phyloP scores from a whole-genome alignment of 1,140 invertebrate species.

The Lerema accius region DNA sequence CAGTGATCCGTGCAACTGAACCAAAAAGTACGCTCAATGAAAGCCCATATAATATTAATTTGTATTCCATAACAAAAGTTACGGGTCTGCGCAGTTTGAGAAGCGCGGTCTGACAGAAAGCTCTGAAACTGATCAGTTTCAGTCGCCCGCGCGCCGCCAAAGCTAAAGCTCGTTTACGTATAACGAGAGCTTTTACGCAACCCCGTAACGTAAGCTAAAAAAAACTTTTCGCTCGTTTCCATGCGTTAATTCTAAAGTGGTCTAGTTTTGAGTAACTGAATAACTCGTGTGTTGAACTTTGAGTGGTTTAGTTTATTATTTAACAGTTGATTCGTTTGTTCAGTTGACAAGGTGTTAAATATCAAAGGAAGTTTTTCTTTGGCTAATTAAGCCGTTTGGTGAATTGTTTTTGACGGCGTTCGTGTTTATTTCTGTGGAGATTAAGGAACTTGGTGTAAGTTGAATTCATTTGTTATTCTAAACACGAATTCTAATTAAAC shows the following conservation, averaged over 20 bases:
- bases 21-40: background rate
- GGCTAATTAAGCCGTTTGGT: conserved; percentile 11
- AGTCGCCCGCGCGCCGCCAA: conserved; percentile 49
- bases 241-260: conserved; percentile 10
- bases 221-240: conserved; percentile 20
- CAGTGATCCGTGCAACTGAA: background rate
- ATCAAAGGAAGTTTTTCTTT: conserved; percentile 27
- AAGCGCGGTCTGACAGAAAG: conserved; percentile 19
- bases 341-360: conserved; percentile 23
- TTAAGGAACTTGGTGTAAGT: conserved; percentile 9
- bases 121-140: conserved; percentile 34
- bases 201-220: conserved; percentile 11
- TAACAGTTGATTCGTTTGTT: conserved; percentile 3
- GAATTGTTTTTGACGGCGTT: conserved; percentile 10
- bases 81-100: conserved; percentile 33
- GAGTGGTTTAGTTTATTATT: too few relatives aligned
- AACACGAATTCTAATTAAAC: too few relatives aligned
- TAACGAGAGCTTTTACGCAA: conserved; percentile 5
- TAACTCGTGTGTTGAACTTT: conserved; percentile 8
- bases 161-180: conserved; percentile 3
- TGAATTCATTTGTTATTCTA: too few relatives aligned
- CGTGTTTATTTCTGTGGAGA: background rate
- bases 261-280: conserved; percentile 9
- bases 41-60: conserved; percentile 31
- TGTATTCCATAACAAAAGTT: conserved; percentile 34